Conservation (phyloP, 2,797 vertebrate species). For the Apogon hyalosoma region DNA sequence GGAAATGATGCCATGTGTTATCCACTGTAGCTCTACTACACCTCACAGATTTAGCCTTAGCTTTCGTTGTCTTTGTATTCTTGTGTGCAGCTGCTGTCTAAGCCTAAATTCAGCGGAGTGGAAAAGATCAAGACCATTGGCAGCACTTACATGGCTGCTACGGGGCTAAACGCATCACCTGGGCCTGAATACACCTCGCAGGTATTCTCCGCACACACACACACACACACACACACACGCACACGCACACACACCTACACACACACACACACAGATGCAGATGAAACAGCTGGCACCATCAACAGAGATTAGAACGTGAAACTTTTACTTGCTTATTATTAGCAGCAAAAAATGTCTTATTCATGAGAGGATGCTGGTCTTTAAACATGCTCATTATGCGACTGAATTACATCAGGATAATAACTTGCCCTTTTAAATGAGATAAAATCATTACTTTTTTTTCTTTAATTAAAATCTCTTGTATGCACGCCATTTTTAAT, state of each 20-base stretch:
- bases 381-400: too few relatives aligned
- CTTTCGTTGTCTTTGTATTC: slow-evolving; percentile 26
- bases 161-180: slow-evolving; percentile 90
- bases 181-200: slow-evolving; percentile 88
- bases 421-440: too few relatives aligned
- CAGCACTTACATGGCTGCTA: slow-evolving; percentile 99
- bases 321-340: too few relatives aligned
- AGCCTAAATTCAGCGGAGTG: slow-evolving; percentile 98
- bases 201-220: slow-evolving; percentile 72
- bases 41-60: slow-evolving; percentile 5
- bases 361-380: too few relatives aligned
- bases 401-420: too few relatives aligned
- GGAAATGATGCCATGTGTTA: neutral
- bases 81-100: slow-evolving; percentile 90
- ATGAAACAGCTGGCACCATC: neutral
- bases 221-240: too few relatives aligned
- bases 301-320: too few relatives aligned
- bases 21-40: neutral
- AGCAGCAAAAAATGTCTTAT: too few relatives aligned
- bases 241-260: too few relatives aligned
- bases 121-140: slow-evolving; percentile 99
- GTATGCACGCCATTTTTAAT: neutral
- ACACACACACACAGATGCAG: neutral
- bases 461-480: neutral
- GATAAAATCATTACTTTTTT: too few relatives aligned